A percentile compares a stretch with the other conserved stretches of the same genome.
Evolutionary conservation across 2,797 vertebrate species (phyloP).

Genomic region (Lepidocolaptes lacrymiger): DNA sequence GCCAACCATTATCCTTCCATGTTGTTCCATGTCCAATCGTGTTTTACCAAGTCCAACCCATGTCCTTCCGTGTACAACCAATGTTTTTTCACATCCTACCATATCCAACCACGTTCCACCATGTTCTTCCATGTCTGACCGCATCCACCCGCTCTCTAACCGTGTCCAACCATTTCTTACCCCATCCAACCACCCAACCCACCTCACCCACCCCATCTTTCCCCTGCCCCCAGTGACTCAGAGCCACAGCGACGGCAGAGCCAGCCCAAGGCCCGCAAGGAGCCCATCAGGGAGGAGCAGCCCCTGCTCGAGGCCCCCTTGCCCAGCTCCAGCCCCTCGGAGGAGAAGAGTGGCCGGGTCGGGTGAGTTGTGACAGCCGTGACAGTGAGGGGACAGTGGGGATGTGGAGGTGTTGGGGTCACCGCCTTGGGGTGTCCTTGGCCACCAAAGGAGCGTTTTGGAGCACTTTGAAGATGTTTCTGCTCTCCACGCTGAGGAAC

Average conservation of each 20-base stretch:
- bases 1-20: neutral
- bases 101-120: neutral
- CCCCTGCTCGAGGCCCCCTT: rapidly evolving
- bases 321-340: rapidly evolving
- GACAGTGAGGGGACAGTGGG: rapidly evolving
- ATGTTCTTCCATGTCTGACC: too few relatives aligned
- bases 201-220: rapidly evolving
- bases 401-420: rapidly evolving
- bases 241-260: neutral
- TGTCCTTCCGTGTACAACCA: neutral
- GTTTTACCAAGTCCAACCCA: too few relatives aligned
- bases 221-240: neutral
- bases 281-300: neutral
- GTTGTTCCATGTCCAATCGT: too few relatives aligned
- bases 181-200: too few relatives aligned
- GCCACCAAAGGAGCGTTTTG: neutral
- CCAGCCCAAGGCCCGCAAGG: neutral
- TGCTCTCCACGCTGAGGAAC: neutral
- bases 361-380: rapidly evolving
- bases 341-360: neutral
- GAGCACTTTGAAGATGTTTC: neutral
- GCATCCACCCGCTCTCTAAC: too few relatives aligned
- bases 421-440: neutral
- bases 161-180: too few relatives aligned
- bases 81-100: neutral